These are phyloP conservation scores for Idaea biselata DNA, from an alignment of 2,888 invertebrate species.

Conservation along the genomic window DNA sequence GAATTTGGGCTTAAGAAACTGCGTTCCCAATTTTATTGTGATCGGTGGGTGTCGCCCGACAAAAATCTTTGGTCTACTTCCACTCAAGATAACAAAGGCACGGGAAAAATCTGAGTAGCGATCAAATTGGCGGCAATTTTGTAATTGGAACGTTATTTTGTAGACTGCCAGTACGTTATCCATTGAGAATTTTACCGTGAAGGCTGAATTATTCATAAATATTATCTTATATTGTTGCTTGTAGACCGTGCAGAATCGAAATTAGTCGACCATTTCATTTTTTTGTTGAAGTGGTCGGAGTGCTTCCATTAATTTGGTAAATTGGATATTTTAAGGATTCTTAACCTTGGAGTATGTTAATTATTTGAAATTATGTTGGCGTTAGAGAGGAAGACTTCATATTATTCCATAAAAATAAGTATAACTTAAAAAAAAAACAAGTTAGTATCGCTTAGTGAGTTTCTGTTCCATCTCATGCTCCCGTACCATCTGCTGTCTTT, in stretches of 20 bases:
- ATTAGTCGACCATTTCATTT: not conserved
- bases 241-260: not conserved
- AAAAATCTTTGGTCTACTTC: not conserved
- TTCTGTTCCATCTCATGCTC: too few species aligned
- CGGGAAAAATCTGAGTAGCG: conserved; percentile 20
- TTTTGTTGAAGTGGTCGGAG: not conserved
- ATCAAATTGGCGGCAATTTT: conserved; percentile 17
- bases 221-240: not conserved
- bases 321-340: not conserved
- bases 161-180: not conserved
- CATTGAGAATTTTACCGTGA: not conserved
- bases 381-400: not conserved
- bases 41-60: not conserved
- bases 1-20: too few species aligned
- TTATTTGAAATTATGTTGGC: not conserved
- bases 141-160: conserved; percentile 16
- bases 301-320: not conserved
- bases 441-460: too few species aligned
- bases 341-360: not conserved
- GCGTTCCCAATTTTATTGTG: too few species aligned
- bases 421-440: too few species aligned
- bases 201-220: not conserved
- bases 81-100: conserved; percentile 1
- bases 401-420: too few species aligned
- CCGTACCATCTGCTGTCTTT: too few species aligned